These are phyloP conservation scores for Macrochelys suwanniensis DNA, from an alignment of 2,797 vertebrate species.

Conservation along the genomic window DNA sequence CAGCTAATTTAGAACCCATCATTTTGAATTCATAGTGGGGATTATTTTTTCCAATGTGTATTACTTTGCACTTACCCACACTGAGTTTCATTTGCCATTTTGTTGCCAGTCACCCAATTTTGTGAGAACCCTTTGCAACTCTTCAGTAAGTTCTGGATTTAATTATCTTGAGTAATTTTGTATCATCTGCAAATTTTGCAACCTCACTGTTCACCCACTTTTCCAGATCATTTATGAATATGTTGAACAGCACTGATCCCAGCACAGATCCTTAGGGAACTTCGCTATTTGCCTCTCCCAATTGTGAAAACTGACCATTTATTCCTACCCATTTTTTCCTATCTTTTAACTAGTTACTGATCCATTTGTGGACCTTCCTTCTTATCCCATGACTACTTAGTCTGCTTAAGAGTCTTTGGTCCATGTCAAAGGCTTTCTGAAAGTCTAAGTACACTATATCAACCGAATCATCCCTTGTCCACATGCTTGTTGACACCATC, in stretches of 20 bases:
- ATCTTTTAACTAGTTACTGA: not conserved
- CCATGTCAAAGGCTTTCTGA: not conserved
- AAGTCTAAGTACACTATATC: not conserved
- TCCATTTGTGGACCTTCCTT: not conserved
- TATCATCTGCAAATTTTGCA: not conserved
- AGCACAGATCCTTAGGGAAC: not conserved
- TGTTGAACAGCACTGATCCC: not conserved
- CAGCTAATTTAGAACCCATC: not conserved
- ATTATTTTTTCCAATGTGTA: not conserved
- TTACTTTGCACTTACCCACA: not conserved
- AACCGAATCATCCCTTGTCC: not conserved
- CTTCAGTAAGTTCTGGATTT: not conserved
- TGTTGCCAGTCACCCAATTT: not conserved
- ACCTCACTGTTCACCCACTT: not conserved
- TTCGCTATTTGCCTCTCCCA: not conserved
- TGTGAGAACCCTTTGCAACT: not conserved
- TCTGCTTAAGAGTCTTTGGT: not conserved
- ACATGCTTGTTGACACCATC: not conserved
- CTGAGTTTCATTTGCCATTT: not conserved
- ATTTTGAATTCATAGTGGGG: not conserved
- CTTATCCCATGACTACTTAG: not conserved
- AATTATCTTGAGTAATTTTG: not conserved
- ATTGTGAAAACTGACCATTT: not conserved
- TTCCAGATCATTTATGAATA: not conserved
- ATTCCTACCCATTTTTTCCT: not conserved